These are phyloP conservation scores for Candoia aspera DNA, from an alignment of 2,113 vertebrate species.

Conservation along the genomic window DNA sequence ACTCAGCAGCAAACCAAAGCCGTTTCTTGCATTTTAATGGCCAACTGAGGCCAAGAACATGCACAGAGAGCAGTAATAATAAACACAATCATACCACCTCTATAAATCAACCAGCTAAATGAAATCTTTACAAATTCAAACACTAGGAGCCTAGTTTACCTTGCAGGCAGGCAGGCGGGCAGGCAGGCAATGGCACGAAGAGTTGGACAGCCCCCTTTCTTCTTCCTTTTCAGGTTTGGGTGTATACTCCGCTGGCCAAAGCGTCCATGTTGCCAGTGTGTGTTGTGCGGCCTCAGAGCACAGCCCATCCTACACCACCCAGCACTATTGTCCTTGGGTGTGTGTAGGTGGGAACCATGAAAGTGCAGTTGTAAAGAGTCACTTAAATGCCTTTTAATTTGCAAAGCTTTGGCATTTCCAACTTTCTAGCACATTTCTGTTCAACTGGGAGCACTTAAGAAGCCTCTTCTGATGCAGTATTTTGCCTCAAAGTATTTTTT, in stretches of 20 bases:
- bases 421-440: neutral
- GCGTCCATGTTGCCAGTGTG: neutral
- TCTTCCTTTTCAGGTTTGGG: neutral
- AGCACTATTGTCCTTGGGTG: neutral
- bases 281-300: neutral
- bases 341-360: neutral
- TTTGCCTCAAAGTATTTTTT: neutral
- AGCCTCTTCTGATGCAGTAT: neutral
- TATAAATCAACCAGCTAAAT: neutral
- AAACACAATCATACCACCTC: neutral
- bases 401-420: neutral
- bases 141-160: neutral
- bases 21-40: neutral
- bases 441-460: neutral
- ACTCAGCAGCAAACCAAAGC: neutral
- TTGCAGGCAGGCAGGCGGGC: neutral
- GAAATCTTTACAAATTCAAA: neutral
- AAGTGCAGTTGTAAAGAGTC: neutral
- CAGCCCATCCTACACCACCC: neutral
- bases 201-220: neutral
- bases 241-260: neutral
- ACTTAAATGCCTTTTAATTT: neutral
- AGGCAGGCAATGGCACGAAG: neutral
- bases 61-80: neutral
- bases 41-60: neutral